Evolutionary conservation across 2,797 vertebrate species (phyloP).

Genomic region (Leucoraja ocellata): DNA sequence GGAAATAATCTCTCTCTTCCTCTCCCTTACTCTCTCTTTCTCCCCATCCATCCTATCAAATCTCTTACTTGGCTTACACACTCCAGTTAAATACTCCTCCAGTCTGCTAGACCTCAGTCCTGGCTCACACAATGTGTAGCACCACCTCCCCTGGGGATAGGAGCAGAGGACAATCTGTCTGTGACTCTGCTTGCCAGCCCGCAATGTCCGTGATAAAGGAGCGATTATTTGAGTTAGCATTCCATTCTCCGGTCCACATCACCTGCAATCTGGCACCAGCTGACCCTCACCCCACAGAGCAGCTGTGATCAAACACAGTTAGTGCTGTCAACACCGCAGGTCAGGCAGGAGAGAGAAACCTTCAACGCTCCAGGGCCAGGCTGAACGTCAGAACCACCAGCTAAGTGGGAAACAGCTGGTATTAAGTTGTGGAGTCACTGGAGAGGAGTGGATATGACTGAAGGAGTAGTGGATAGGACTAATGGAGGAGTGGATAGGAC

Average conservation of each 20-base stretch:
- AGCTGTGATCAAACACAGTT: no score
- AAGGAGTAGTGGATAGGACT: no score
- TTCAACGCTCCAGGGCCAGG: no score
- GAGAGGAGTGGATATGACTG: no score
- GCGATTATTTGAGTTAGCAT: no score
- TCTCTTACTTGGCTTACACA: not conserved
- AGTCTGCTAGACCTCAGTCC: not conserved
- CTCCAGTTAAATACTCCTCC: not conserved
- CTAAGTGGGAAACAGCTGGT: no score
- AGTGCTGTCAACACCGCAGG: no score
- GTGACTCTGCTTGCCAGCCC: not conserved
- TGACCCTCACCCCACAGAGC: not conserved
- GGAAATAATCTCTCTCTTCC: not conserved
- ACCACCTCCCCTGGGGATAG: not conserved
- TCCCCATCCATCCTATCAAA: not conserved
- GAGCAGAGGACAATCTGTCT: not conserved
- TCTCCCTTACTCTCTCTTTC: not conserved
- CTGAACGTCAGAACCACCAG: no score
- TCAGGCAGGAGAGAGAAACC: no score
- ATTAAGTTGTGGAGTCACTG: no score
- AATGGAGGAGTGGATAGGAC: no score
- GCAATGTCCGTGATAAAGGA: not conserved
- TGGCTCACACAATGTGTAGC: no score
- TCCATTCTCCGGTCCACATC: not conserved
- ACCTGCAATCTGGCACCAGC: not conserved